phyloP scores from a whole-genome alignment of 2,888 invertebrate genomes.

The Lamproptera curius region DNA sequence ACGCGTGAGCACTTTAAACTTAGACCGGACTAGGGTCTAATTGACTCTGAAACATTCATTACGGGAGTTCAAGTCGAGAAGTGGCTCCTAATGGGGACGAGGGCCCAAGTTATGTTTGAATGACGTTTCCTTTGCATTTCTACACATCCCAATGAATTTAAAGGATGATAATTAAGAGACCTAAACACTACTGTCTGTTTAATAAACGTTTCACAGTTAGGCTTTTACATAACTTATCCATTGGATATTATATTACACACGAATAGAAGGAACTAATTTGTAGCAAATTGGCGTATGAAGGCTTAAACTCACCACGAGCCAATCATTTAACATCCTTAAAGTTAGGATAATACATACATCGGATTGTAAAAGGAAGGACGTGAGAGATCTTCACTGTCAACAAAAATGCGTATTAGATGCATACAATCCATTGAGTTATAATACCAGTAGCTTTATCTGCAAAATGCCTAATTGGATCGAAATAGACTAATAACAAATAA shows the following conservation, averaged over 20 bases:
- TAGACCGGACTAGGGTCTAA: slow-evolving; percentile 29
- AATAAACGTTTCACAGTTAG: too few species aligned
- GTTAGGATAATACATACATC: too few species aligned
- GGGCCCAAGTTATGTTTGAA: slow-evolving; percentile 26
- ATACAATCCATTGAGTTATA: too few species aligned
- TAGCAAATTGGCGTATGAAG: not conserved
- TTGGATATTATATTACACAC: not conserved
- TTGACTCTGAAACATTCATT: slow-evolving; percentile 37
- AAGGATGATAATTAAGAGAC: not conserved
- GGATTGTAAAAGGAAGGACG: too few species aligned
- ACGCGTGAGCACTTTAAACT: slow-evolving; percentile 28
- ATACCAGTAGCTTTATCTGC: too few species aligned
- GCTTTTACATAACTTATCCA: too few species aligned
- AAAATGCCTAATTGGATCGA: too few species aligned
- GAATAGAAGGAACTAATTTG: not conserved
- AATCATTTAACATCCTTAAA: not conserved
- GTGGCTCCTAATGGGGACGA: slow-evolving; percentile 35
- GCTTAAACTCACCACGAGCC: not conserved
- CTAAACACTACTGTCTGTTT: not conserved
- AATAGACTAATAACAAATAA: too few species aligned
- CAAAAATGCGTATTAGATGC: too few species aligned
- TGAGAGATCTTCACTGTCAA: too few species aligned
- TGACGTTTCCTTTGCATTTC: slow-evolving; percentile 8
- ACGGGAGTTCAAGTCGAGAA: slow-evolving; percentile 33
- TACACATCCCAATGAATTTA: not conserved